Evolutionary conservation across 2,888 invertebrate species (phyloP), one percentile per base, ranked within the genome.

Genomic region (Plusia festucae): DNA sequence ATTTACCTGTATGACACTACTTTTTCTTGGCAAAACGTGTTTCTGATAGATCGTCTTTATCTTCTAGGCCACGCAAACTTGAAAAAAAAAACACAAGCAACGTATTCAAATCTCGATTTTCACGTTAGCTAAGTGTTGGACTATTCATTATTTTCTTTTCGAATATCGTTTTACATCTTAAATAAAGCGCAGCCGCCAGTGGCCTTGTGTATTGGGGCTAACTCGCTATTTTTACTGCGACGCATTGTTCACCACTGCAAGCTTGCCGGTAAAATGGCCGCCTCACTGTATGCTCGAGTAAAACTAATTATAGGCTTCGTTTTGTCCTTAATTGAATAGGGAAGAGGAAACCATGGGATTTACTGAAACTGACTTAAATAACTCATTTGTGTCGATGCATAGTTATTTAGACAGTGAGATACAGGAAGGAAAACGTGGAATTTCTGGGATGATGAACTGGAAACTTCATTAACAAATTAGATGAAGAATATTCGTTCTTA

Each of bases 171-270:
- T 83, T 78, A 68, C 82, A 78, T 76, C 82, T 81, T 74, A 87
- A 87, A 86, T 82, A 84, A 80, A 81, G 79, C 76, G 67, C 68
- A 63, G 66, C 69, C 32, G 15, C 75, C 73, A 60, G 52, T 63
- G 86, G 87, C 85, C 84, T 87, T 85, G 68, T 74, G 55, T 73
- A 86, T 81, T 82, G 83, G 82, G 84, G 85, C 81, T 85, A 82
- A 79, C 80, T 76, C 55, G 84, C 86, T 90, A 90, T 89, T 90
- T 89, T 86, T 77, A 88, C 81, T 88, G 87, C 85, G 73, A 84
- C 76, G 60, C 73, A 76, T 81, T 84, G 79, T 85, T 80, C 75
- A 71, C 67, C 63, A 56, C 52, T 60, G 40, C 60, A 32, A 54
- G 54, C 60, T 27, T 16, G 51, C 34, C 44, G 55, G 32, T 34